phyloP scores from a whole-genome alignment of 23 tunicate species.

The Botrylloides violaceus region DNA sequence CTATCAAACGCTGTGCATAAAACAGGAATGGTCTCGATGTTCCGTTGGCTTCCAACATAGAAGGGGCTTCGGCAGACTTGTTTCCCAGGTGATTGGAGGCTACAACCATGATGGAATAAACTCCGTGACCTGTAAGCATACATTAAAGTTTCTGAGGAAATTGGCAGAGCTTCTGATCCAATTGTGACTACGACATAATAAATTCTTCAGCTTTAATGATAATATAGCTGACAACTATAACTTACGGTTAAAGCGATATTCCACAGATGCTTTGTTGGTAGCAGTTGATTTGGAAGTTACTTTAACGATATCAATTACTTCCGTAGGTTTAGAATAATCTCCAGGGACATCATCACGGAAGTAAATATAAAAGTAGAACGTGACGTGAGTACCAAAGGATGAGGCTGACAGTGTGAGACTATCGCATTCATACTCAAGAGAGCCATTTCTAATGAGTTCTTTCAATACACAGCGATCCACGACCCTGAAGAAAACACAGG shows the following conservation, averaged over 20 bases:
- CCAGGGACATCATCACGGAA: slow-evolving; percentile 9
- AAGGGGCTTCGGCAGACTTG: slow-evolving; percentile 14
- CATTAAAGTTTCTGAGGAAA: neutral
- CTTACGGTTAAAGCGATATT: slow-evolving; percentile 4
- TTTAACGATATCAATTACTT: slow-evolving; percentile 6
- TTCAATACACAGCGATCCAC: slow-evolving; percentile 5
- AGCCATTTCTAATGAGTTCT: neutral
- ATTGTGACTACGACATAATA: too few species aligned
- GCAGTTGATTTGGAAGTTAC: slow-evolving; percentile 4
- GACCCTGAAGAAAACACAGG: slow-evolving; percentile 12
- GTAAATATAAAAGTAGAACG: slow-evolving; percentile 11
- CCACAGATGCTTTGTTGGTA: slow-evolving; percentile 14
- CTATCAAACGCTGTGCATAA: slow-evolving; percentile 13
- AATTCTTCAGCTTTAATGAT: too few species aligned
- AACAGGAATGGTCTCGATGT: slow-evolving; percentile 14
- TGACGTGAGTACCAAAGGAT: slow-evolving; percentile 18
- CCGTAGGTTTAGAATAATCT: slow-evolving; percentile 15
- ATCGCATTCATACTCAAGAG: slow-evolving; percentile 5
- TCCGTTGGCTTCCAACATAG: neutral
- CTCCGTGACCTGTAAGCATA: slow-evolving; percentile 15
- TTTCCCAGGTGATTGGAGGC: slow-evolving; percentile 26
- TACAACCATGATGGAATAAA: slow-evolving; percentile 7
- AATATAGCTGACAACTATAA: too few species aligned
- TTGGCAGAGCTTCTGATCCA: too few species aligned
- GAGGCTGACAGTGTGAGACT: slow-evolving; percentile 5